Evolutionary conservation across 2,888 invertebrate species (phyloP).

Genomic region (Zootermopsis nevadensis): DNA sequence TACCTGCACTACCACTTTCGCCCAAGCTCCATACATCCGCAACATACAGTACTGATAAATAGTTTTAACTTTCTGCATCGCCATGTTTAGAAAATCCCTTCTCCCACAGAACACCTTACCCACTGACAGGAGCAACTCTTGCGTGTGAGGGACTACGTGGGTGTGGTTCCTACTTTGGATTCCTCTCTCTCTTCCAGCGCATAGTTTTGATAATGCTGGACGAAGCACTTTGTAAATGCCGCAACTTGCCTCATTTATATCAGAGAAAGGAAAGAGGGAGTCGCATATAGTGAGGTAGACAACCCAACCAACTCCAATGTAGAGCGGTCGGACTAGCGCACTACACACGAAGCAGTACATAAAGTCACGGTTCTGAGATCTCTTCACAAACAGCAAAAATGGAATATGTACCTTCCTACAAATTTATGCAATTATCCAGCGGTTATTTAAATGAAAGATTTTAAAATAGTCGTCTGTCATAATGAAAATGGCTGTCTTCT

Average conservation of each 20-base stretch:
- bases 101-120: background rate
- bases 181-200: background rate
- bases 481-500: too few species aligned
- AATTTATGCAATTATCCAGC: background rate
- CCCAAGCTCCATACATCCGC: too few species aligned
- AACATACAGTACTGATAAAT: background rate
- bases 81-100: background rate
- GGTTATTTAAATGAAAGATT: too few species aligned
- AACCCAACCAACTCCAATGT: conserved; percentile 24
- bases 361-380: background rate
- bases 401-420: background rate
- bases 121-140: conserved; percentile 17
- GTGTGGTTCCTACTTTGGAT: background rate
- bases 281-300: conserved; percentile 8
- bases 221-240: conserved; percentile 50
- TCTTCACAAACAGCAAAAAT: background rate
- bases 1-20: too few species aligned
- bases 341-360: conserved; percentile 9
- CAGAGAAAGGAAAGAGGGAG: conserved; percentile 25
- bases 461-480: too few species aligned
- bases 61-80: background rate
- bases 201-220: conserved; percentile 37
- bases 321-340: background rate
- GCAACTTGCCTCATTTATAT: conserved; percentile 50
- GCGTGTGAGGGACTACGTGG: background rate